These are phyloP conservation scores for Spheniscus mendiculus DNA, from an alignment of 2,113 vertebrate genomes.

Conservation along the genomic window DNA sequence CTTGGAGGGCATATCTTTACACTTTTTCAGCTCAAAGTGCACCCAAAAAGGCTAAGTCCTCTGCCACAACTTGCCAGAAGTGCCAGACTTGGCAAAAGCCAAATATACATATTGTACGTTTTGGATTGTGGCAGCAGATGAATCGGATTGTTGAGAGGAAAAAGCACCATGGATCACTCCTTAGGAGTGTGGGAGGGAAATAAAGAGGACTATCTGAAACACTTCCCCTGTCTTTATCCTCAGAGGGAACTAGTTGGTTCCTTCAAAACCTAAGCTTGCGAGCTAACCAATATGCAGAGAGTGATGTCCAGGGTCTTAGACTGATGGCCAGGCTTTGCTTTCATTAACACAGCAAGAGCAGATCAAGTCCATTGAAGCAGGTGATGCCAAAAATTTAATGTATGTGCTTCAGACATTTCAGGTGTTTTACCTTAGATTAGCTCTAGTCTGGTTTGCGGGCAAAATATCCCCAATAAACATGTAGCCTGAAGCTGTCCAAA, in stretches of 20 bases:
- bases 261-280: not conserved
- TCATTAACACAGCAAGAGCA: not conserved
- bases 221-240: not conserved
- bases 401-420: not conserved
- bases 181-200: not conserved
- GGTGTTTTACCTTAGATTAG: not conserved
- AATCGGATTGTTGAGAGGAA: not conserved
- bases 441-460: not conserved
- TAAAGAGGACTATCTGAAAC: not conserved
- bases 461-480: not conserved
- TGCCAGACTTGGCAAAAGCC: not conserved
- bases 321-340: not conserved
- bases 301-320: not conserved
- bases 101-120: not conserved
- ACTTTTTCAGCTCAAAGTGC: not conserved
- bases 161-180: not conserved
- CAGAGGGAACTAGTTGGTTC: not conserved
- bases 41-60: not conserved
- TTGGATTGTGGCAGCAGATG: not conserved
- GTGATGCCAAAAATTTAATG: not conserved
- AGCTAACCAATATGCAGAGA: not conserved
- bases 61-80: not conserved
- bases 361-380: not conserved
- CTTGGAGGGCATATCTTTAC: not conserved
- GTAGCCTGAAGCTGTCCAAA: not conserved